These are phyloP conservation scores for Etia nguti DNA, from an alignment of 2,113 vertebrate genomes.

Conservation along the genomic window DNA sequence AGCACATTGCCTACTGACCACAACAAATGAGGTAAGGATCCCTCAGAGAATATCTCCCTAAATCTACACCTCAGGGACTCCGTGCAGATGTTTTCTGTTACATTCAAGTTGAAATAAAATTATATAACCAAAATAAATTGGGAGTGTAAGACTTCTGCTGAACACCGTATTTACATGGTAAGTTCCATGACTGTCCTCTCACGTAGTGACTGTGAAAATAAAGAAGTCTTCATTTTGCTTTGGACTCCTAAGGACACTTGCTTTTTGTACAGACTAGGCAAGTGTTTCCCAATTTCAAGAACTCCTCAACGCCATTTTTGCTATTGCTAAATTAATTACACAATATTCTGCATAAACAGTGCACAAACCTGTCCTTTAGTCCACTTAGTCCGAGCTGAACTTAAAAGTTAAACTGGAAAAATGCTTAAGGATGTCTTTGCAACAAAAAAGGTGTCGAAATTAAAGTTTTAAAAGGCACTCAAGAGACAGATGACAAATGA, in stretches of 20 bases:
- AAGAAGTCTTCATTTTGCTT: not conserved
- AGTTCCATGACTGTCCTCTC: not conserved
- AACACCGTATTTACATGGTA: not conserved
- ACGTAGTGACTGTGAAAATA: not conserved
- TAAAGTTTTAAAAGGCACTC: not conserved
- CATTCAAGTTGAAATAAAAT: not conserved
- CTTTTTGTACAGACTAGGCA: not conserved
- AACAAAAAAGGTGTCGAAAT: not conserved
- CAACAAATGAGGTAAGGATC: not conserved
- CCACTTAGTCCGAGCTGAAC: not conserved
- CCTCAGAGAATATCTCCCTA: not conserved
- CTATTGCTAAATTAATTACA: not conserved
- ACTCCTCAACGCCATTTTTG: not conserved
- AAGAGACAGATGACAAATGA: not conserved
- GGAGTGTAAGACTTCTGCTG: not conserved
- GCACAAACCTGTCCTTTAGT: not conserved
- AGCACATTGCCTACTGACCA: not conserved
- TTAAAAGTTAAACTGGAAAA: not conserved
- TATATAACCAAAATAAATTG: not conserved
- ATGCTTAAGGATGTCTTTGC: not conserved
- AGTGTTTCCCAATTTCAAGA: not conserved
- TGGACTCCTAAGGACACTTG: not conserved
- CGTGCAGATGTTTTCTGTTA: not conserved
- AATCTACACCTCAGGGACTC: not conserved
- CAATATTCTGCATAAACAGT: not conserved